A percentile compares a stretch with the other conserved stretches of the same genome.
These are phyloP conservation scores for Hirtodrosophila duncani DNA, from an alignment of 2,888 invertebrate genomes.

Conservation along the genomic window DNA sequence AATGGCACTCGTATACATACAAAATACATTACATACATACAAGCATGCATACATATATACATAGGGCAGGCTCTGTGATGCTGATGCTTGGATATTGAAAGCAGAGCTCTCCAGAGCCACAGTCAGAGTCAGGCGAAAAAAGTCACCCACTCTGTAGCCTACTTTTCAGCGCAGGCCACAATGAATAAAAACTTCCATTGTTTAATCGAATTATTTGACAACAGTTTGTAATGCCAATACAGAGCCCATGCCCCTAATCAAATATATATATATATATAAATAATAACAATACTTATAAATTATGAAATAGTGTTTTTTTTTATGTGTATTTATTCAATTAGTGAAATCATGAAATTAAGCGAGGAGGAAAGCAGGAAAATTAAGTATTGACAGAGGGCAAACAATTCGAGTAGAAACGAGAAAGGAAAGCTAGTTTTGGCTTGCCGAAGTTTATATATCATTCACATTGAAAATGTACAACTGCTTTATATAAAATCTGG, in stretches of 20 bases:
- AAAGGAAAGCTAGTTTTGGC: too few species aligned
- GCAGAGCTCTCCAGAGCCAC: too few species aligned
- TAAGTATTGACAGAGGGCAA: too few species aligned
- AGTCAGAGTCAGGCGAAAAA: too few species aligned
- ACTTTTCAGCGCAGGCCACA: too few species aligned
- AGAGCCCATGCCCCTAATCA: background rate
- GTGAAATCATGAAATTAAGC: conserved; percentile 17
- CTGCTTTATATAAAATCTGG: too few species aligned
- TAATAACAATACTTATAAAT: conserved; percentile 6
- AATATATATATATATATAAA: conserved; percentile 29
- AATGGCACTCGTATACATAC: background rate
- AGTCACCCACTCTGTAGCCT: too few species aligned
- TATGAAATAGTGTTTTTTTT: conserved; percentile 27
- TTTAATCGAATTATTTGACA: background rate
- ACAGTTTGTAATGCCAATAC: conserved; percentile 8
- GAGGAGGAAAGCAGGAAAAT: background rate
- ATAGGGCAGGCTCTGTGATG: too few species aligned
- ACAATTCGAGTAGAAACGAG: conserved; percentile 3
- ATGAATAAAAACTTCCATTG: background rate
- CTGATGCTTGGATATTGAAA: too few species aligned
- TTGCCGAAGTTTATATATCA: too few species aligned
- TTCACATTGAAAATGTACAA: too few species aligned
- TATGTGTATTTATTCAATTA: conserved; percentile 15
- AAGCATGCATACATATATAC: too few species aligned
- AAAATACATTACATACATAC: background rate